Base-by-base conservation (phyloP, 2,888 invertebrate genomes). In the Chironomus tentans region DNA sequence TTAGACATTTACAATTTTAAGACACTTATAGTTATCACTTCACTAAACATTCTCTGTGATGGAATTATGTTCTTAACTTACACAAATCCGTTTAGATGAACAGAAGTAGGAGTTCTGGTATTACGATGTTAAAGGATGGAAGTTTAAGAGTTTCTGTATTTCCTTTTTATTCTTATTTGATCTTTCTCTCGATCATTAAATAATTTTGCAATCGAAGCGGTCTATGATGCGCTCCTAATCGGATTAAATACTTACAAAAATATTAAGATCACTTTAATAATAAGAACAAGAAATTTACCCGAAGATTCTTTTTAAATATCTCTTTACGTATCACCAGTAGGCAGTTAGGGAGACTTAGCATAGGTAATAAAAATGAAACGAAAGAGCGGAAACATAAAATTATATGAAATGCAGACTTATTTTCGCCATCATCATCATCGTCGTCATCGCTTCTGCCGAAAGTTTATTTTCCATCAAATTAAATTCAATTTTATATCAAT, bases 201-300 rank as follows among this genome's bases (percentile, higher is more conserved):
- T 56, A 4, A 56, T 56, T n/a, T 56, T 56, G 56, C 56, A 56
- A 18, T 56, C 7, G 56, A n/a, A 56, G 18, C 15, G 3, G 38
- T 4, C 56, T 56, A 56, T 56, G 56, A 56, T 56, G 56, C 56
- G 65, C 65, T 10, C 4, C 62, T 72, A 72, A 72, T 72, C 62
- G 72, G 72, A 72, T 72, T 72, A 72, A 72, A 72, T 61, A 18
- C 72, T 72, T 62, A 61, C 50, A 28, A 6, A 62, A 72, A 56
- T 18, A 56, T 56, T 18, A 56, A 56, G 56, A 56, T 56, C 56
- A 56, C 18, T 56, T 56, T 56, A 56, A 15, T 10, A 38, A 38
- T 10, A 38, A 38, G 38, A 38, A 38, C 10, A 38, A 38, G 10
- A 28, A 28, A 28, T 28, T 28, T 28, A 38, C 38, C 10, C 38